phyloP scores from a whole-genome alignment of 1,140 invertebrate species.

The Saccostrea cuccullata region DNA sequence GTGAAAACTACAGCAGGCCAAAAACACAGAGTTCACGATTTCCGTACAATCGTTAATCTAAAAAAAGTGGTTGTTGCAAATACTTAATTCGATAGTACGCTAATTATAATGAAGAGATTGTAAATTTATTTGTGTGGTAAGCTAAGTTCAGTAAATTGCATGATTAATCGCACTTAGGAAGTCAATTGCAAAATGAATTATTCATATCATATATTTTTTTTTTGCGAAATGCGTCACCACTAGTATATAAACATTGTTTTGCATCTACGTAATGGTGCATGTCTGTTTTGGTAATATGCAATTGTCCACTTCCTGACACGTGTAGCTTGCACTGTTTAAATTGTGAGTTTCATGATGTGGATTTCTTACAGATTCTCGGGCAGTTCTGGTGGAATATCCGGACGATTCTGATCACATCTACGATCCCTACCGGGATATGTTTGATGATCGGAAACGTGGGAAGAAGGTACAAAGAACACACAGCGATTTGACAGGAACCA shows the following conservation, averaged over 20 bases:
- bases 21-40: background rate
- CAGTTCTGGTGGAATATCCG: slow-evolving; percentile 55
- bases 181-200: background rate
- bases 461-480: slow-evolving; percentile 55
- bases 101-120: no score
- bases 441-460: slow-evolving; percentile 21
- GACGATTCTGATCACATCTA: slow-evolving; percentile 45
- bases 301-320: background rate
- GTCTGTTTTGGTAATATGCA: background rate
- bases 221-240: background rate
- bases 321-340: background rate
- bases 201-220: background rate
- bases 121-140: no score
- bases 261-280: background rate
- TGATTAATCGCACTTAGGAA: background rate
- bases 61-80: background rate
- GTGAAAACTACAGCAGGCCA: background rate
- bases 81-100: background rate
- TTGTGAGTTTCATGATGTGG: background rate
- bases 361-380: slow-evolving; percentile 51
- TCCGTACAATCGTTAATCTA: background rate
- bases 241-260: background rate
- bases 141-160: background rate
- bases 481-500: slow-evolving; percentile 57
- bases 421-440: slow-evolving; percentile 45